phyloP scores from a whole-genome alignment of 1,140 invertebrate genomes.

The Neodiprion lecontei region DNA sequence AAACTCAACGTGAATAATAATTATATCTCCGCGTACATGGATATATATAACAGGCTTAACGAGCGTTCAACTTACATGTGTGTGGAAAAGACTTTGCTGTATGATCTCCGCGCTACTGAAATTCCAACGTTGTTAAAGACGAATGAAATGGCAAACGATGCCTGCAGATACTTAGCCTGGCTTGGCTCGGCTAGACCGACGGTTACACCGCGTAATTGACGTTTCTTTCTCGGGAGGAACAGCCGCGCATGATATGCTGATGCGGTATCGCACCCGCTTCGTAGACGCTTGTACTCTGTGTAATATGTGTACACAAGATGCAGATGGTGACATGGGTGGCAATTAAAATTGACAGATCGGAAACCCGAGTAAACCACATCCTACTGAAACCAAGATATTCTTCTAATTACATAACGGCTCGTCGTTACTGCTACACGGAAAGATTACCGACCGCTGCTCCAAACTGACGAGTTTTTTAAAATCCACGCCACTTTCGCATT shows the following conservation, averaged over 20 bases:
- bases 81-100: not conserved
- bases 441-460: conserved; percentile 2
- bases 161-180: no score
- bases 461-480: not conserved
- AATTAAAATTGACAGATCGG: conserved; percentile 2
- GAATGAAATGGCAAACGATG: no score
- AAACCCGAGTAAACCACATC: not conserved
- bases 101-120: no score
- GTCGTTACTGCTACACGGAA: not conserved
- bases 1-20: no score
- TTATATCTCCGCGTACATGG: no score
- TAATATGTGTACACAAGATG: no score
- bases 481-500: not conserved
- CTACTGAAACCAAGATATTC: not conserved
- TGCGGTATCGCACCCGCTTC: not conserved
- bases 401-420: not conserved
- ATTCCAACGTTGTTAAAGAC: no score
- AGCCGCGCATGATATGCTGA: not conserved
- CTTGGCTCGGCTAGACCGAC: not conserved
- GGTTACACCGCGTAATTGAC: not conserved
- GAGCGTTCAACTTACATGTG: not conserved
- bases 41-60: no score
- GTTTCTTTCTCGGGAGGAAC: not conserved
- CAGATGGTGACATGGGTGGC: not conserved
- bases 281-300: not conserved